Base-by-base conservation (phyloP, 2,113 vertebrate genomes). In the Stegostoma tigrinum region DNA sequence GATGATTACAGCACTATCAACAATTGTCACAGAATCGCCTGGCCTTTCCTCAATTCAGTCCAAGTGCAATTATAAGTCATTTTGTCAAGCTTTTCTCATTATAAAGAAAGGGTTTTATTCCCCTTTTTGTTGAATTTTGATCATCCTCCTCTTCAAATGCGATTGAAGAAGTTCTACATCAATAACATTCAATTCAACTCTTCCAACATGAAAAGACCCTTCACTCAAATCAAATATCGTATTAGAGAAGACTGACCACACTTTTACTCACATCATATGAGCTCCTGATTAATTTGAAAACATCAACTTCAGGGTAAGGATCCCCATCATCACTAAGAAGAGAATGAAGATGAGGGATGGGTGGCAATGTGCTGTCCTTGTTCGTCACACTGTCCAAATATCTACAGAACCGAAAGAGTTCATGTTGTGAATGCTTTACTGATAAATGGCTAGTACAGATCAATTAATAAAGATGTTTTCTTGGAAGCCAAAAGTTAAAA, bases 331-430 rank as follows among this genome's bases (percentile, higher is more conserved):
- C 99, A 2, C 98, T 99, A 96, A 99, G 98, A 95, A 99, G 97
- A 1, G 99, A 99, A 97, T 99, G 99, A 52, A 99, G 98, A 96
- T 99, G 99, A 95, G 98, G 99, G 96, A 99, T 99, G 96, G 99
- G 99, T 15, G 99, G 99, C 95, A 99, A 97, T 0, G 99, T 99
- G 97, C 99, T 99, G 97, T 99, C 99, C 96, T 99, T 99, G 96
- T 99, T 99, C 96, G 98, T 99, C 96, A 99, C 98, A 0, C 98
- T 99, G 97, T 99, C 99, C 97, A 99, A 97, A 91, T 99, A 99
- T 96, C 99, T 99, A 85, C 19, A 96, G 55, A 24, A 89, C 70
- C 5, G 0, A 89, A 67, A 94, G 10, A 72, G 24, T 95, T 95
- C 42, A 95, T 95, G 34, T n/a, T 38, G 68, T 95, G 42, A 70